These are phyloP conservation scores for Sepioteuthis lessoniana DNA, from an alignment of 2,888 invertebrate genomes.

Conservation along the genomic window DNA sequence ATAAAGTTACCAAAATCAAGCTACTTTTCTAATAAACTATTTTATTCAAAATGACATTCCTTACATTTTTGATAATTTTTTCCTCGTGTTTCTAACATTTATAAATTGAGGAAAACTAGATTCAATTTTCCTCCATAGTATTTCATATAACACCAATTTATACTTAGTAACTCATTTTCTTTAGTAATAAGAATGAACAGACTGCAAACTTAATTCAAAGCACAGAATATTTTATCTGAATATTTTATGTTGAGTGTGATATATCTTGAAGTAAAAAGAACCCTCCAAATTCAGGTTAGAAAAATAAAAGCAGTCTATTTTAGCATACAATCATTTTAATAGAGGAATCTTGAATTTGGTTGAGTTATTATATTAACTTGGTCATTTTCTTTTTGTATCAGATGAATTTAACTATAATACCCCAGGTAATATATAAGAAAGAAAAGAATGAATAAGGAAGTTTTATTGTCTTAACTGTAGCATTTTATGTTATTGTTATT, in stretches of 20 bases:
- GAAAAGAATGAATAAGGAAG: too few species aligned
- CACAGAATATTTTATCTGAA: neutral
- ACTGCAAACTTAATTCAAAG: neutral
- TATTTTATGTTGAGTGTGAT: neutral
- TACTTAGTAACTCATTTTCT: neutral
- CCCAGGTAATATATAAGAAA: too few species aligned
- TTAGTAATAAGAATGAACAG: neutral
- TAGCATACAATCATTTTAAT: neutral
- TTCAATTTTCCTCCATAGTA: neutral
- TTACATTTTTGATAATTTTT: neutral
- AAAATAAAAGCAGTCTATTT: neutral
- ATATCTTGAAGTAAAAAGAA: neutral
- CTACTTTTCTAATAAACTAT: neutral
- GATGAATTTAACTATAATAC: too few species aligned
- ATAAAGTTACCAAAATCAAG: neutral
- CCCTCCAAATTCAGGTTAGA: too few species aligned
- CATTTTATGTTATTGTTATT: too few species aligned
- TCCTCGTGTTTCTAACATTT: neutral
- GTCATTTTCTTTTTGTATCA: neutral
- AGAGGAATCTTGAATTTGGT: neutral
- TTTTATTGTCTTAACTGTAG: too few species aligned
- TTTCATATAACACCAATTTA: neutral
- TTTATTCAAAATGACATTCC: neutral
- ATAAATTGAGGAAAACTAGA: neutral
- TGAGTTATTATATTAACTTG: neutral